phyloP scores from a whole-genome alignment of 2,888 invertebrate species.

The Ochropacha duplaris region DNA sequence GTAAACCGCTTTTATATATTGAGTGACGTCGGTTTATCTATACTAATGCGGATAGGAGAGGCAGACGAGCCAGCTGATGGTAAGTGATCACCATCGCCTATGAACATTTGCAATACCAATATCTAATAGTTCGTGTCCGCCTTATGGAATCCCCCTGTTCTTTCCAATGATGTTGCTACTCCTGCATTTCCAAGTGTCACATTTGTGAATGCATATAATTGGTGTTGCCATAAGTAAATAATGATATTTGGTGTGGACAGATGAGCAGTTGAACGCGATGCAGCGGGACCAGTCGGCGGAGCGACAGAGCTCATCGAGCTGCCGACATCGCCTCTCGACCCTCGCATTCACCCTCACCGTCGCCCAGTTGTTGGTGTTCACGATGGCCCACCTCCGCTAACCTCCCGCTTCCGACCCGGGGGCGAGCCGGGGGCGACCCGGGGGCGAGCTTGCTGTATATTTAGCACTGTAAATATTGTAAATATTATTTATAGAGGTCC shows the following conservation, averaged over 20 bases:
- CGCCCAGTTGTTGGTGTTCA: constrained; percentile 7
- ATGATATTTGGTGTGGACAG: constrained; percentile 26
- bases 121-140: no score
- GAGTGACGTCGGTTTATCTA: no score
- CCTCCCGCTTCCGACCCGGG: not conserved
- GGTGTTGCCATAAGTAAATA: constrained; percentile 10
- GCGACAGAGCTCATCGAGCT: constrained; percentile 12
- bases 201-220: no score
- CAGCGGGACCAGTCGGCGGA: constrained; percentile 80
- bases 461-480: constrained; percentile 42
- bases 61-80: no score
- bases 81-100: no score
- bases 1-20: no score
- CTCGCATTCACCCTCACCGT: not conserved
- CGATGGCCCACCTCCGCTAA: constrained; percentile 8
- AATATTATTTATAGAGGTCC: constrained; percentile 20
- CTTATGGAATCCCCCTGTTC: no score
- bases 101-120: no score
- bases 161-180: no score
- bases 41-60: no score
- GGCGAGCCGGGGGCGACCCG: no score
- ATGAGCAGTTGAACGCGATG: constrained; percentile 84
- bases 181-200: no score
- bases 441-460: constrained; percentile 36
- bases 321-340: constrained; percentile 5